Evolutionary conservation across 2,888 invertebrate genomes (phyloP).

Genomic region (Nemoura dubitans): DNA sequence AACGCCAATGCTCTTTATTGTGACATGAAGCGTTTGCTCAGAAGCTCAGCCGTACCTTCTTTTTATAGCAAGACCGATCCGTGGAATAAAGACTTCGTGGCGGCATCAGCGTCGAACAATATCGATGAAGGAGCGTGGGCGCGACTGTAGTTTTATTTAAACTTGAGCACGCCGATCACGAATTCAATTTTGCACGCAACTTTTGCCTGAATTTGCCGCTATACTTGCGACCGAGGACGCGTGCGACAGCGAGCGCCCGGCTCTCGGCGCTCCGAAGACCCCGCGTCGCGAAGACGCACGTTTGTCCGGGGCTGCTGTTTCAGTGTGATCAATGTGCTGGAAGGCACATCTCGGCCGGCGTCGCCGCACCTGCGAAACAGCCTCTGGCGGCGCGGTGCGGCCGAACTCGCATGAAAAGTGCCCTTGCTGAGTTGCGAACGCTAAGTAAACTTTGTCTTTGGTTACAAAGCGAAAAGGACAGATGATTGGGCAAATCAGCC

Average conservation of each 20-base stretch:
- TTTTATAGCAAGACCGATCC: not conserved
- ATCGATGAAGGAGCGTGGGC: not conserved
- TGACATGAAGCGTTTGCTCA: not conserved
- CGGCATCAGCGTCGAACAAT: not conserved
- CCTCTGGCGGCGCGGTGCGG: not conserved
- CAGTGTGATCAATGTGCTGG: not conserved
- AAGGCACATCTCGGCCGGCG: no score
- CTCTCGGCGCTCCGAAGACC: no score
- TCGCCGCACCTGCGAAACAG: not conserved
- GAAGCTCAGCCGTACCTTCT: not conserved
- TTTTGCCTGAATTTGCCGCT: constrained; percentile 9
- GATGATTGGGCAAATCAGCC: not conserved
- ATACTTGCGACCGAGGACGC: not conserved
- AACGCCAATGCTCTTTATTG: not conserved
- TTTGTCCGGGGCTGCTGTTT: not conserved
- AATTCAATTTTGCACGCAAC: constrained; percentile 17
- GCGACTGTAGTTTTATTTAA: not conserved
- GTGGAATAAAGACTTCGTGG: not conserved
- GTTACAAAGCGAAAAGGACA: not conserved
- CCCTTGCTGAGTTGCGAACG: not conserved
- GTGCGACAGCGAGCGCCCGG: not conserved
- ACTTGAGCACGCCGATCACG: not conserved
- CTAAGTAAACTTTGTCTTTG: not conserved
- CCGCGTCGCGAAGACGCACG: not conserved
- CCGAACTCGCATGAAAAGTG: not conserved